Percentiles rank a stretch among this genome's conserved stretches.
These are phyloP conservation scores for Ichneumon xanthorius DNA, from an alignment of 2,888 invertebrate species.

Conservation along the genomic window DNA sequence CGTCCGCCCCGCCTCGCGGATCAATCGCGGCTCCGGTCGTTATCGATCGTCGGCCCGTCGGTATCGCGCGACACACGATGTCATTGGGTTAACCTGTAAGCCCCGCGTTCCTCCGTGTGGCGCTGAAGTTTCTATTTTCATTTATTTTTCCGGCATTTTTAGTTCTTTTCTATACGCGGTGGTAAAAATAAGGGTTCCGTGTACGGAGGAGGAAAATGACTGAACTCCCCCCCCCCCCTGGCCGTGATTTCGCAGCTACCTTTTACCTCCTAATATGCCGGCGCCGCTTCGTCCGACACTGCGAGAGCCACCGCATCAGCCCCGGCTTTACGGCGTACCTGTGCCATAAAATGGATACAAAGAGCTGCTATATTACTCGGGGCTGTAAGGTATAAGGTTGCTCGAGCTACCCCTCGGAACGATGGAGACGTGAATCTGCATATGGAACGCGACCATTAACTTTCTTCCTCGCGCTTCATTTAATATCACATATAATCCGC, in stretches of 20 bases:
- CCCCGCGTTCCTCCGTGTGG: too few species aligned
- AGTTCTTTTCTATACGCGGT: conserved; percentile 17
- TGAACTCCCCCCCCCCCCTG: conserved; percentile 42
- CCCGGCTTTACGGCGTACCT: conserved; percentile 77
- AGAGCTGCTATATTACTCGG: conserved; percentile 80
- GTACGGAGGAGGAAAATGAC: conserved; percentile 43
- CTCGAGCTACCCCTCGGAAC: conserved; percentile 68
- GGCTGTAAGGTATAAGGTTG: conserved; percentile 67
- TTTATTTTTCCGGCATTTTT: background rate
- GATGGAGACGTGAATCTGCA: conserved; percentile 82
- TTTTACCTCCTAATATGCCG: conserved; percentile 46
- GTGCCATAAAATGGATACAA: conserved; percentile 83
- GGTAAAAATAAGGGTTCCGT: conserved; percentile 7
- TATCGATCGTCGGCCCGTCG: conserved; percentile 33
- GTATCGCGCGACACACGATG: background rate
- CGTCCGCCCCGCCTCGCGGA: conserved; percentile 1
- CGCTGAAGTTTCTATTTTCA: background rate
- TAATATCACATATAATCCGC: conserved; percentile 78
- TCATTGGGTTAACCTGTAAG: too few species aligned
- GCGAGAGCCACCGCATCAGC: conserved; percentile 58
- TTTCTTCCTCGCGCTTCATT: conserved; percentile 83
- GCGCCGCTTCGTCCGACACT: conserved; percentile 57
- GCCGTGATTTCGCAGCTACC: conserved; percentile 56
- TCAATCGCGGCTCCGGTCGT: conserved; percentile 45
- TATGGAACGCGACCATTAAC: conserved; percentile 83